Conservation (phyloP, 2,888 invertebrate species). For the Eudasyphora cyanicolor region DNA sequence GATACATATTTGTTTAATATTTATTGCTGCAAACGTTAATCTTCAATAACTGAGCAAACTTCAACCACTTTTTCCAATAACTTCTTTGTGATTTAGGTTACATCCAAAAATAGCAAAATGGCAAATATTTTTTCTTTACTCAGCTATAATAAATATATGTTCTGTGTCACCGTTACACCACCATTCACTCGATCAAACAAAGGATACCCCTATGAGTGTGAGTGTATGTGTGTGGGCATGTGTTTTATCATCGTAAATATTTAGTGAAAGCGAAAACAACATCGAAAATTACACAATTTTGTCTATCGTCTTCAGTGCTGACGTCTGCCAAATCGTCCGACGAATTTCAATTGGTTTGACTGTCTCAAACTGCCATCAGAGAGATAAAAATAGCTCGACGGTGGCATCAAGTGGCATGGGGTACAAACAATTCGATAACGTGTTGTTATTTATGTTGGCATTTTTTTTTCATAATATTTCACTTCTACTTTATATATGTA, state of each 20-base stretch:
- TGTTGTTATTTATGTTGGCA: neutral
- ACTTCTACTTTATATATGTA: neutral
- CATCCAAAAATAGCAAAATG: neutral
- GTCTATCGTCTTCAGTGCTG: slow-evolving; percentile 38
- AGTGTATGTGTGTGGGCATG: neutral
- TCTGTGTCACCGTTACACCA: neutral
- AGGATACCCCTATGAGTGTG: neutral
- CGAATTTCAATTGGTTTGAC: neutral
- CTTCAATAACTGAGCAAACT: neutral
- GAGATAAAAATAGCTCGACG: slow-evolving; percentile 16
- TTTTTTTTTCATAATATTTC: neutral
- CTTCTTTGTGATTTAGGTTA: neutral
- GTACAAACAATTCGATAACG: neutral
- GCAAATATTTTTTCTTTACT: neutral
- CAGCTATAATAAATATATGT: neutral
- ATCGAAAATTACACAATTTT: slow-evolving; percentile 3
- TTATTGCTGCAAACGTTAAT: neutral
- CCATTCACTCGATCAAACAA: neutral
- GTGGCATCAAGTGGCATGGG: slow-evolving; percentile 10
- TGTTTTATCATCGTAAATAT: neutral
- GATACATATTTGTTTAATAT: neutral
- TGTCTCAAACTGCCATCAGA: neutral
- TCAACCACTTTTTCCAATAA: neutral
- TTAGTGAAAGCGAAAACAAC: slow-evolving; percentile 3
- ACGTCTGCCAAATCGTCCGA: slow-evolving; percentile 41